Percentiles rank a stretch among this genome's conserved stretches.
phyloP scores from a whole-genome alignment of 2,797 vertebrate species.

The Sarcoramphus papa region DNA sequence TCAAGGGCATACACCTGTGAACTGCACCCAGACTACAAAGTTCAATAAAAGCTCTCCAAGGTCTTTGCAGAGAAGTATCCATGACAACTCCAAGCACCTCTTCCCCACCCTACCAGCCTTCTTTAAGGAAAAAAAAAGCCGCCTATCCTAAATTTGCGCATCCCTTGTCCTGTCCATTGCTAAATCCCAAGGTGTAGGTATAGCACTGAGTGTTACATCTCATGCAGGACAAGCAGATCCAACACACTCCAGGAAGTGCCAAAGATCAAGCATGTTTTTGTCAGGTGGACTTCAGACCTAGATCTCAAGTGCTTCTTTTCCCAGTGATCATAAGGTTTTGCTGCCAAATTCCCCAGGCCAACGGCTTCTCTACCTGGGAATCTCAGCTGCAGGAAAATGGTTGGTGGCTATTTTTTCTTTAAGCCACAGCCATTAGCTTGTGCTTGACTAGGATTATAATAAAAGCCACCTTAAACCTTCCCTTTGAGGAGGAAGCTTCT shows the following conservation, averaged over 20 bases:
- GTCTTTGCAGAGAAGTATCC: background rate
- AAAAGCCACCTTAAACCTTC: background rate
- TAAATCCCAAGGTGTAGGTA: background rate
- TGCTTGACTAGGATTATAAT: background rate
- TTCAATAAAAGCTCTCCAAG: background rate
- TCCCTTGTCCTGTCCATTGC: background rate
- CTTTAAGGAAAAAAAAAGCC: background rate
- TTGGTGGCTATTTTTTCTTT: background rate
- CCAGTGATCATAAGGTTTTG: background rate
- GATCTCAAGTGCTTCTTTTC: background rate
- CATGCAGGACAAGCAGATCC: background rate
- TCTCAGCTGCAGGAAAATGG: background rate
- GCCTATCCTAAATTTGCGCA: background rate
- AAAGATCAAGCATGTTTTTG: background rate
- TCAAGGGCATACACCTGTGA: background rate
- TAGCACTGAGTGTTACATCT: background rate
- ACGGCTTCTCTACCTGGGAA: background rate
- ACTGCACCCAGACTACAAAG: background rate
- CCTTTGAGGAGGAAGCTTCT: background rate
- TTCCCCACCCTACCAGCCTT: background rate
- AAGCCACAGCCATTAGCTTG: background rate
- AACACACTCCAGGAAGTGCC: background rate
- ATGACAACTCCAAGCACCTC: background rate
- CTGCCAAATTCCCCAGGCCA: background rate
- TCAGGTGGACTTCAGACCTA: background rate